These are phyloP conservation scores for Agrilus planipennis DNA, from an alignment of 1,140 invertebrate species.

Conservation along the genomic window DNA sequence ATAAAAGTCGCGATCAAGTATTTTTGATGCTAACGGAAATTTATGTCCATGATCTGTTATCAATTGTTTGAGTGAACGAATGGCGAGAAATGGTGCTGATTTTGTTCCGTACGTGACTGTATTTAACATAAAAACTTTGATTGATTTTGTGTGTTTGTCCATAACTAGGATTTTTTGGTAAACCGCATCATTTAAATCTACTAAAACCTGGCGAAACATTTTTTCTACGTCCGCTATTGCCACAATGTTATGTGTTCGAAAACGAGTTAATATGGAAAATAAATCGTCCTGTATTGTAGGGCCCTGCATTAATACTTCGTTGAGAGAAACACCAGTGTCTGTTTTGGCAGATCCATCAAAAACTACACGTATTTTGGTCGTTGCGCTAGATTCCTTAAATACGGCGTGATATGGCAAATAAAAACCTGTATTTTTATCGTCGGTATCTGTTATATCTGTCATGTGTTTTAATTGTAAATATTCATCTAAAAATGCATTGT, in stretches of 20 bases:
- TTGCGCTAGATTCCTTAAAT: slow-evolving; percentile 1
- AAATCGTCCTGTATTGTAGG: slow-evolving; percentile 3
- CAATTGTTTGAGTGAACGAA: slow-evolving; percentile 26
- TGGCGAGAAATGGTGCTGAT: slow-evolving; percentile 30
- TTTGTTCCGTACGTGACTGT: slow-evolving; percentile 29
- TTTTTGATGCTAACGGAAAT: slow-evolving; percentile 21
- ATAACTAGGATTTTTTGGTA: slow-evolving; percentile 4
- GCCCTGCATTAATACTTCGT: not conserved
- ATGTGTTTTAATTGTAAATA: too few relatives aligned
- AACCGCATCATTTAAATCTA: not conserved
- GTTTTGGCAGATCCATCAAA: slow-evolving; percentile 4
- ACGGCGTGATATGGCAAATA: slow-evolving; percentile 6
- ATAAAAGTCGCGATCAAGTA: slow-evolving; percentile 29
- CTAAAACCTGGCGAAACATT: slow-evolving; percentile 5
- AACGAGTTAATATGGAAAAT: slow-evolving; percentile 3
- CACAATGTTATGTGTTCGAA: slow-evolving; percentile 2
- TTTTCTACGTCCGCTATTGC: slow-evolving; percentile 5
- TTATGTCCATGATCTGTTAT: slow-evolving; percentile 21
- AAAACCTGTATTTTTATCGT: too few relatives aligned
- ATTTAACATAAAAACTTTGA: slow-evolving; percentile 6
- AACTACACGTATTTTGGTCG: slow-evolving; percentile 3
- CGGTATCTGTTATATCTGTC: too few relatives aligned
- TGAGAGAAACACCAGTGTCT: slow-evolving; percentile 3
- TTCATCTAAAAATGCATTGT: not conserved
- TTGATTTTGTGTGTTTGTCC: not conserved